These are phyloP conservation scores for Cataglyphis cursor DNA, from an alignment of 2,888 invertebrate genomes.

Conservation along the genomic window DNA sequence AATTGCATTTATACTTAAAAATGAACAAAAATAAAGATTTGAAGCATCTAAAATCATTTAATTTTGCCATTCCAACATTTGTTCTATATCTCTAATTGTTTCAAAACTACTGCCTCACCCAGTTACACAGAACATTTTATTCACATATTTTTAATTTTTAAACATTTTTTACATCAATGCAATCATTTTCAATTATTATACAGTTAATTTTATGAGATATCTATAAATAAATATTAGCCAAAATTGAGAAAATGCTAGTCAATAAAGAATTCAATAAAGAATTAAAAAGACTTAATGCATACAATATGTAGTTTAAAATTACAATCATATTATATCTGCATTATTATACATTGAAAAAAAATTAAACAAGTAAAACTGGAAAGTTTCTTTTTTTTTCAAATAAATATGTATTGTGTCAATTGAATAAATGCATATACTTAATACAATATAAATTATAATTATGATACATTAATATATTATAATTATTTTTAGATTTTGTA, in stretches of 20 bases:
- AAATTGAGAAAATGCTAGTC: constrained; percentile 22
- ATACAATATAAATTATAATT: neutral
- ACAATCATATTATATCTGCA: neutral
- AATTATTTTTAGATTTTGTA: neutral
- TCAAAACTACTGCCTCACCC: too few species aligned
- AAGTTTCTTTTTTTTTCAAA: neutral
- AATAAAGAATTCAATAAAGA: constrained; percentile 10
- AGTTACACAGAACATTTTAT: too few species aligned
- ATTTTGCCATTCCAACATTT: too few species aligned
- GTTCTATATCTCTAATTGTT: too few species aligned
- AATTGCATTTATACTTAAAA: too few species aligned
- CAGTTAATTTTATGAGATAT: constrained; percentile 11
- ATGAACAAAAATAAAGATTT: too few species aligned
- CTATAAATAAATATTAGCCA: constrained; percentile 27
- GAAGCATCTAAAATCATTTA: too few species aligned
- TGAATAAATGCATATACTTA: neutral
- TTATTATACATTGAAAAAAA: neutral
- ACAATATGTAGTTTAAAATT: neutral
- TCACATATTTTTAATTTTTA: neutral
- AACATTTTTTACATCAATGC: neutral
- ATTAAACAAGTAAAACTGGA: neutral
- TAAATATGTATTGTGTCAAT: neutral
- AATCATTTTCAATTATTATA: constrained; percentile 10
- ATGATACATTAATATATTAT: neutral
- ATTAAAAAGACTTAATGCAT: neutral